Evolutionary conservation across 2,113 vertebrate genomes (phyloP).

Genomic region (Cephalopterus ornatus): DNA sequence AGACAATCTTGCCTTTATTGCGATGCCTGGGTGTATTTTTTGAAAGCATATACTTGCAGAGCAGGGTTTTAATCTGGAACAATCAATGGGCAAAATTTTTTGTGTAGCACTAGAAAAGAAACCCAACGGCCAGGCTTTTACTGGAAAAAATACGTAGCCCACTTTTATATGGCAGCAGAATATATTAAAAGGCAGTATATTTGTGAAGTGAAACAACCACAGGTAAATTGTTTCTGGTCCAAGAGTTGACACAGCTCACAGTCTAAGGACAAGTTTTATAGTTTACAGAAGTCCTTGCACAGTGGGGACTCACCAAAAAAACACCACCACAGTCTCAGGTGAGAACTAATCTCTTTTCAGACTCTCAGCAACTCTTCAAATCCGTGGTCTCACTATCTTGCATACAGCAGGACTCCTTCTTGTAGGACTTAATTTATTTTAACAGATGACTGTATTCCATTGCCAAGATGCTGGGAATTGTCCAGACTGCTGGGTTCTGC

Average conservation of each 20-base stretch:
- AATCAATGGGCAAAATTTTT: conserved; percentile 13
- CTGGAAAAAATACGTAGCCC: background rate
- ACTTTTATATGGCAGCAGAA: background rate
- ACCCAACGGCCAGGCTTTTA: background rate
- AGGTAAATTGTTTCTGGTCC: background rate
- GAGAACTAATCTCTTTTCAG: background rate
- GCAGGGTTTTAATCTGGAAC: background rate
- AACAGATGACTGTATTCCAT: background rate
- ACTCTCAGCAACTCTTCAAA: background rate
- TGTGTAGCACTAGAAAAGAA: conserved; percentile 33
- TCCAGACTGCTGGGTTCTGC: background rate
- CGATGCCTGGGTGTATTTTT: background rate
- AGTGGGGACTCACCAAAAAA: background rate
- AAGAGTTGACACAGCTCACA: background rate
- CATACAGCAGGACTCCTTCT: background rate
- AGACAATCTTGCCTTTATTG: background rate
- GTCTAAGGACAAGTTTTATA: background rate
- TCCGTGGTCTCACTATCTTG: background rate
- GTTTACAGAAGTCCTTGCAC: background rate
- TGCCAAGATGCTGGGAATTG: background rate
- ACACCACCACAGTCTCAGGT: background rate
- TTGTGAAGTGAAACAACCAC: conserved; percentile 1
- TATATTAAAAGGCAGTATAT: background rate
- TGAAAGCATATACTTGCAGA: background rate
- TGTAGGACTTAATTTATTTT: background rate